A percentile compares a stretch with the other conserved stretches of the same genome.
Conservation (phyloP, 2,113 vertebrate species). For the Butorides virescens region DNA sequence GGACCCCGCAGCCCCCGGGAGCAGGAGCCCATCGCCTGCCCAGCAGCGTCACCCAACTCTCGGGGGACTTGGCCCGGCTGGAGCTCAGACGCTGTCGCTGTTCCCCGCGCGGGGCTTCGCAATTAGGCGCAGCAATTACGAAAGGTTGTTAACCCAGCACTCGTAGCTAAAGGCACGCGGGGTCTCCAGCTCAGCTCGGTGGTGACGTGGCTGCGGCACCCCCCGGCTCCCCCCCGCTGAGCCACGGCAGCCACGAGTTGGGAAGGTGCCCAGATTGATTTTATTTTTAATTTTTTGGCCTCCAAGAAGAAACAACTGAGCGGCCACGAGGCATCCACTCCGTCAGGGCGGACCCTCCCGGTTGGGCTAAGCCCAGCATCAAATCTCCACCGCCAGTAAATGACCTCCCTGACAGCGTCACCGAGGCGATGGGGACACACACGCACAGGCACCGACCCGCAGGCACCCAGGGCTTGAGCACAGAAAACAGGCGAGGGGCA, state of each 20-base stretch:
- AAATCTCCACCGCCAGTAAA: not conserved
- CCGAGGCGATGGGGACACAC: rapidly evolving
- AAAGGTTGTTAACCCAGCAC: not conserved
- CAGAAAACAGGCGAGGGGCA: rapidly evolving
- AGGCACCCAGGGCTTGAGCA: too few species aligned
- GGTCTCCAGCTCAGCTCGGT: not conserved
- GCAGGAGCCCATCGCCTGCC: not conserved
- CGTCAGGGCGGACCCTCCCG: rapidly evolving
- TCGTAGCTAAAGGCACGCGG: not conserved
- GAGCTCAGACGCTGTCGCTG: not conserved
- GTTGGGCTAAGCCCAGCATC: rapidly evolving
- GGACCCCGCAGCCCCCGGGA: not conserved
- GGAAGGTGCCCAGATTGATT: not conserved
- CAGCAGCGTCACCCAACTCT: not conserved
- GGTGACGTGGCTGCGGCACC: rapidly evolving
- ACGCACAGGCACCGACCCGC: rapidly evolving
- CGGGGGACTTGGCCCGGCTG: not conserved
- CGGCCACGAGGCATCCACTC: not conserved
- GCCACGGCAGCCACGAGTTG: rapidly evolving
- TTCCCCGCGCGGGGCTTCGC: rapidly evolving
- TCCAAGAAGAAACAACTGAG: not conserved
- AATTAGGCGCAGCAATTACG: not conserved
- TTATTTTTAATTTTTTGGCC: not conserved
- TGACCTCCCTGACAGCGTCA: not conserved
- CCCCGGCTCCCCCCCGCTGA: not conserved